These are phyloP conservation scores for Cyprinodon brontotheroides DNA, from an alignment of 2,113 vertebrate genomes.

Conservation along the genomic window DNA sequence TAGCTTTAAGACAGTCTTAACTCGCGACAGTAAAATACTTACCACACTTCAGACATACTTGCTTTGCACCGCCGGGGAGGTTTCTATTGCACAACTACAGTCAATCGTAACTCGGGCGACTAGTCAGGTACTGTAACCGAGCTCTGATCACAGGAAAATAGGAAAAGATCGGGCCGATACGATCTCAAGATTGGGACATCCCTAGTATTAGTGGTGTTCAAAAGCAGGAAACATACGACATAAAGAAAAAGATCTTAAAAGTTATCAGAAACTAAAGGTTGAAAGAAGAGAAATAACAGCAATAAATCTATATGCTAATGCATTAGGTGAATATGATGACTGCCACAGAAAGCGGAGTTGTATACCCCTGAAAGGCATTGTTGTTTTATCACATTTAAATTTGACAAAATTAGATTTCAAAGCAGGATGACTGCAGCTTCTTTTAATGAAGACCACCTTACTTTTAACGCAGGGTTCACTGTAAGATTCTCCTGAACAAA, in stretches of 20 bases:
- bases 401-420: slow-evolving; percentile 6
- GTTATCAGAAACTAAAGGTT: neutral
- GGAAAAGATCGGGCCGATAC: no score
- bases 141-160: no score
- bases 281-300: neutral
- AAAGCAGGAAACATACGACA: neutral
- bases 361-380: slow-evolving; percentile 15
- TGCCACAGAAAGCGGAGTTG: neutral
- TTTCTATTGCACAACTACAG: no score
- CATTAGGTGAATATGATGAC: slow-evolving; percentile 22
- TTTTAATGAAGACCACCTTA: neutral
- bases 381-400: slow-evolving; percentile 23
- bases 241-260: neutral
- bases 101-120: no score
- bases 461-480: slow-evolving; percentile 15
- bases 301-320: slow-evolving; percentile 11
- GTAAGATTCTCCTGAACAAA: slow-evolving; percentile 5
- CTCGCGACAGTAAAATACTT: no score
- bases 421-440: neutral
- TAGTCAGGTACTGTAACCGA: no score
- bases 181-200: no score
- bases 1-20: no score
- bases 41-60: no score
- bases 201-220: neutral
- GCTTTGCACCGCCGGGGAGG: no score